These are phyloP conservation scores for Epinotia bilunana DNA, from an alignment of 2,888 invertebrate species.

Conservation along the genomic window DNA sequence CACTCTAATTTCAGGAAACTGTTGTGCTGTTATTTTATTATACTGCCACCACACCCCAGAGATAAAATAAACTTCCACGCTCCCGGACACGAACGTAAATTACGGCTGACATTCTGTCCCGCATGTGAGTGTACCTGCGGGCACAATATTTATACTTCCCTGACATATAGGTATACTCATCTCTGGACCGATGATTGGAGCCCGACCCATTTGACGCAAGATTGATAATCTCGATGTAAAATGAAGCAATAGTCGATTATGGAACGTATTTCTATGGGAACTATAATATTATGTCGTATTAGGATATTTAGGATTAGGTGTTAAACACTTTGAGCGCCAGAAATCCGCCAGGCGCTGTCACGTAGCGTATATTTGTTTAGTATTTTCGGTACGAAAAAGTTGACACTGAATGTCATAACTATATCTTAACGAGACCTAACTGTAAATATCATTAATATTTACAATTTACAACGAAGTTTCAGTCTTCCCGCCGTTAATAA, in stretches of 20 bases:
- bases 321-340: not conserved
- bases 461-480: too few relatives aligned
- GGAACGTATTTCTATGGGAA: not conserved
- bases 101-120: not conserved
- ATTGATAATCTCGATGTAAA: constrained; percentile 24
- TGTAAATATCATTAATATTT: not conserved
- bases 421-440: not conserved
- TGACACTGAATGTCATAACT: not conserved
- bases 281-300: too few relatives aligned
- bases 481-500: too few relatives aligned
- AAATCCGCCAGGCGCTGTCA: too few relatives aligned
- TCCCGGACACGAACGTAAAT: not conserved
- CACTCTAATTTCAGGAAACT: not conserved
- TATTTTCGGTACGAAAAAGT: not conserved
- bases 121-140: not conserved
- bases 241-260: constrained; percentile 10
- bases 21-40: not conserved
- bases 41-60: not conserved
- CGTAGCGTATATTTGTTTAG: too few relatives aligned
- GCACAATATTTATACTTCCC: not conserved
- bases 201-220: constrained; percentile 18
- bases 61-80: not conserved
- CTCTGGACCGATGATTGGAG: constrained; percentile 23
- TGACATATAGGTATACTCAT: not conserved
- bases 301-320: too few relatives aligned